Evolutionary conservation across 2,113 vertebrate species (phyloP), one percentile per base, ranked within the genome.

Genomic region (Brachyhypopomus gauderio): DNA sequence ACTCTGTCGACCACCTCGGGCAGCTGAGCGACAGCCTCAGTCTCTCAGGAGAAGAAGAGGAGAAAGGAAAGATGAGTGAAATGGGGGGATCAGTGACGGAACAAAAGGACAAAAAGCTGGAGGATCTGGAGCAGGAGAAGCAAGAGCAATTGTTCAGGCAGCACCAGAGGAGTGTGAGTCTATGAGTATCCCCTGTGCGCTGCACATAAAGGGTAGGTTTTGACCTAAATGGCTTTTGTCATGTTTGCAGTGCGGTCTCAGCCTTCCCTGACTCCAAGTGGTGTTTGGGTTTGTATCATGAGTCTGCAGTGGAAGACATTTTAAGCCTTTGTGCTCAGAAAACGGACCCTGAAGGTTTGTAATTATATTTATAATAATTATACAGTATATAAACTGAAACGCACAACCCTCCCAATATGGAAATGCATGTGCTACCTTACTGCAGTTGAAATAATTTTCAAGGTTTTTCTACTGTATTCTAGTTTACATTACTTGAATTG

Each of bases 91-190:
- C 52, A 3, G 80, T 64, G 12, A 30, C 36, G 1, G 85, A 84
- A 9, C 77, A 66, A 34, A 80, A 80, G 12, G 84, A 89, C 36
- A 88, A 84, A 82, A 75, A 87, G 74, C 36, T 20, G 4, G 86
- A 89, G 22, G 36, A 64, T 0, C 23, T 27, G 1, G 80, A 87
- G 41, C 87, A 84, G 75, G 86, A 85, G 55, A 90, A 88, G 0
- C 90, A 93, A 69, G 90, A 91, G 59, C 85, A 91, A 1, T 89
- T 91, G 52, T 86, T 84, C 79, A 93, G 92, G 73, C 91, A 92
- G 81, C 96, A 98, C 86, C 95, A 97, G 83, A 92, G 96, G 14
- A 98, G 96, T 75, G 90, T 97, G 87, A 98, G 96, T 83, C 86
- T 94, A 90, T 94, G 88, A 92, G 75, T 2, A 38, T 14, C 16